Conservation (phyloP, 2,797 vertebrate genomes). For the Sus cebifrons region DNA sequence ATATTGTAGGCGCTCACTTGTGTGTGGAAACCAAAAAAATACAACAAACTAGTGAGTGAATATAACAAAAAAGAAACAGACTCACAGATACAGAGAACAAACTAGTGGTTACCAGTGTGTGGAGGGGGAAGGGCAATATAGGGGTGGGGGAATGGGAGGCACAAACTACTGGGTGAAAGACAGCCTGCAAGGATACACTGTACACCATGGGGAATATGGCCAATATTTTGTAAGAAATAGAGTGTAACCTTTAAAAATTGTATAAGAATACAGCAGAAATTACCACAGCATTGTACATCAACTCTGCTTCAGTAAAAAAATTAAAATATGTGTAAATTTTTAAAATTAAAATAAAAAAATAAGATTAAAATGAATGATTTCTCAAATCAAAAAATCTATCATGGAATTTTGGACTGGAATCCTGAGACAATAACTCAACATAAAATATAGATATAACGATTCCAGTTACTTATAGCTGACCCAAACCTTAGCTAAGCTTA, state of each 20-base stretch:
- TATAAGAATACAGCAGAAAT: background rate
- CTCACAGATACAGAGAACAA: background rate
- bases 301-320: background rate
- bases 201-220: background rate
- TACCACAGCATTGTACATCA: too few species aligned
- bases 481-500: background rate
- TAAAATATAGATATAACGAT: background rate
- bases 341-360: background rate
- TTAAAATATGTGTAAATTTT: background rate
- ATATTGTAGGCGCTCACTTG: background rate
- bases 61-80: background rate
- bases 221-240: background rate
- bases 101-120: background rate
- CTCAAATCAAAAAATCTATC: slow-evolving; percentile 10
- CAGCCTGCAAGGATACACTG: background rate
- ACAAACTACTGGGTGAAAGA: background rate
- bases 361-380: background rate
- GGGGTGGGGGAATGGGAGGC: too few species aligned
- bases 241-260: background rate
- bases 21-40: background rate
- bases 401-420: background rate
- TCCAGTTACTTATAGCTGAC: background rate
- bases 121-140: background rate
- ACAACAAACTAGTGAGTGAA: background rate
- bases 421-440: background rate